Evolutionary conservation across 2,113 vertebrate genomes (phyloP).

Genomic region (Pampusana beccarii): DNA sequence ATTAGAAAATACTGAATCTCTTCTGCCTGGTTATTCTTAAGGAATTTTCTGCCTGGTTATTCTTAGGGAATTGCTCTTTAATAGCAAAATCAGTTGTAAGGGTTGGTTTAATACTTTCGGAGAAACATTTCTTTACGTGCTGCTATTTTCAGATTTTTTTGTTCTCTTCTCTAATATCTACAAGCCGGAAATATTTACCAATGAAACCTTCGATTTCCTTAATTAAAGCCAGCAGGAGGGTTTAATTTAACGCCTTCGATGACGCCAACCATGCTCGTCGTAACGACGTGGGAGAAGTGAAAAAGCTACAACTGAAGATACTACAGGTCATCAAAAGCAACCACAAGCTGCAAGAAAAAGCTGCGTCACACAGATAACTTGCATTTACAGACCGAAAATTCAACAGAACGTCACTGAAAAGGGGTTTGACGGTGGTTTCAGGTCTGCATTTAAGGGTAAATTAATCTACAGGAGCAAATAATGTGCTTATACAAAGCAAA

Average conservation of each 20-base stretch:
- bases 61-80: neutral
- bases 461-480: neutral
- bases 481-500: neutral
- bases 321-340: neutral
- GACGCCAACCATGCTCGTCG: accelerated
- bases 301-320: neutral
- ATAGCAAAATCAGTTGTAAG: neutral
- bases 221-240: neutral
- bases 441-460: neutral
- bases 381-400: neutral
- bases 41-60: neutral
- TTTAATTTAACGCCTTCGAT: neutral
- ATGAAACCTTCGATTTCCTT: neutral
- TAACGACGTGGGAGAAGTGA: neutral
- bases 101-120: neutral
- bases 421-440: neutral
- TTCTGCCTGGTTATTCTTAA: neutral
- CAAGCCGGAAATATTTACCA: neutral
- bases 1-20: neutral
- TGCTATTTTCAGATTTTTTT: neutral
- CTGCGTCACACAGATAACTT: neutral
- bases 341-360: neutral
- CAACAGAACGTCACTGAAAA: neutral
- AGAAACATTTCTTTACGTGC: neutral
- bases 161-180: neutral